Percentiles rank a stretch among this genome's conserved stretches.
Evolutionary conservation across 1,140 invertebrate species (phyloP).

Genomic region (fruit fly (Drosophila melanogaster)): DNA sequence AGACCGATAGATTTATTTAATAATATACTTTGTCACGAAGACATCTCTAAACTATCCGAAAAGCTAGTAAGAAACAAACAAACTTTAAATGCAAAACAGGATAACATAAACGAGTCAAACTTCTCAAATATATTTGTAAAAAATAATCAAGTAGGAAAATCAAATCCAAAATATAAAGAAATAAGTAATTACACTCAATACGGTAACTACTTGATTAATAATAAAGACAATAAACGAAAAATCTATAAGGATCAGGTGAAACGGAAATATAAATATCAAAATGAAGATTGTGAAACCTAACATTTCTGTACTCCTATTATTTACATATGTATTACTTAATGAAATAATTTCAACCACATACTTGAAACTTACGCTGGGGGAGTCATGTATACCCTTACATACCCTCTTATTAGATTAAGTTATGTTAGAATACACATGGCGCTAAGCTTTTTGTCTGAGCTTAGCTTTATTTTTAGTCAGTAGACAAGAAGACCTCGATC

Average conservation of each 20-base stretch:
- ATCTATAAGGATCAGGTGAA: constrained; percentile 10
- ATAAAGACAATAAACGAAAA: constrained; percentile 9
- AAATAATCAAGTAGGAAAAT: constrained; percentile 19
- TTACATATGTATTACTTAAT: too few relatives aligned
- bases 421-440: too few relatives aligned
- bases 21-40: not conserved
- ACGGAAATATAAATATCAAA: not conserved
- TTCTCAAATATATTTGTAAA: constrained; percentile 8
- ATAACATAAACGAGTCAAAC: not conserved
- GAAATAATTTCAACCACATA: too few relatives aligned
- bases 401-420: not conserved
- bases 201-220: constrained; percentile 12
- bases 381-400: not conserved
- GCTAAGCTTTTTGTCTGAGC: too few relatives aligned
- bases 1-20: constrained; percentile 1
- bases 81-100: not conserved
- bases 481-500: too few relatives aligned
- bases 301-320: not conserved
- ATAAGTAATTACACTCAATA: not conserved
- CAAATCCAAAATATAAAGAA: constrained; percentile 12
- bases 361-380: not conserved
- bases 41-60: not conserved
- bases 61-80: constrained; percentile 9
- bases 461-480: too few relatives aligned
- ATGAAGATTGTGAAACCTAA: not conserved